Evolutionary conservation across 2,113 vertebrate species (phyloP), one percentile per base, ranked within the genome.

Genomic region (Apeltes quadracus): DNA sequence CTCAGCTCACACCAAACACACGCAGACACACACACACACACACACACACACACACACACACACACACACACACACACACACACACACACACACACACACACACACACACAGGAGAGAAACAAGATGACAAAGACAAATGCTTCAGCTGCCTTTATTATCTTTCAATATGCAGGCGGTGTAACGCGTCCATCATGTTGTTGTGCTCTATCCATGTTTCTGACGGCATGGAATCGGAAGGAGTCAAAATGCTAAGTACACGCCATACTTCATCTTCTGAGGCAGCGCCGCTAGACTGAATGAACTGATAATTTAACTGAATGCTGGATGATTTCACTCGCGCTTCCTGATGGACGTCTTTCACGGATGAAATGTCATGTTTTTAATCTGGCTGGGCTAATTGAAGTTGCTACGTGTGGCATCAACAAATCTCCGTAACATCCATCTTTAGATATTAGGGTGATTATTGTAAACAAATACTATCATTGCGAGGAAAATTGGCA

Each of bases 111-210:
- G 22, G 39, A 79, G 79, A 55, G 67, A 34, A 46, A 22, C 4
- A 16, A 57, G 62, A 73, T 73, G 81, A 90, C 84, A 78, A 72
- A 78, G 85, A 83, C 29, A 15, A 63, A 89, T 85, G 85, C 78
- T 58, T 50, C 75, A 11, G 69, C 79, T 25, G 74, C 69, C 53
- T 79, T 86, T 80, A 84, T 90, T 74, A 87, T 78, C 76, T 85
- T 78, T 86, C 78, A 84, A 51, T 80, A 72, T 83, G 76, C 80
- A 67, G 61, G 25, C 74, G 5, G 76, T 79, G 82, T 76, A 77
- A 75, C 61, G 27, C 78, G 82, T 82, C 84, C 81, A 76, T 90
- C 84, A 83, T 81, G 78, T 79, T 63, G 80, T 75, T 80, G 79
- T 65, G 69, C 67, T 38, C 54, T 62, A 74, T 72, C 78, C 79